Percentiles rank a stretch among this genome's conserved stretches.
phyloP scores from a whole-genome alignment of 2,888 invertebrate genomes.

The Acleris literana region DNA sequence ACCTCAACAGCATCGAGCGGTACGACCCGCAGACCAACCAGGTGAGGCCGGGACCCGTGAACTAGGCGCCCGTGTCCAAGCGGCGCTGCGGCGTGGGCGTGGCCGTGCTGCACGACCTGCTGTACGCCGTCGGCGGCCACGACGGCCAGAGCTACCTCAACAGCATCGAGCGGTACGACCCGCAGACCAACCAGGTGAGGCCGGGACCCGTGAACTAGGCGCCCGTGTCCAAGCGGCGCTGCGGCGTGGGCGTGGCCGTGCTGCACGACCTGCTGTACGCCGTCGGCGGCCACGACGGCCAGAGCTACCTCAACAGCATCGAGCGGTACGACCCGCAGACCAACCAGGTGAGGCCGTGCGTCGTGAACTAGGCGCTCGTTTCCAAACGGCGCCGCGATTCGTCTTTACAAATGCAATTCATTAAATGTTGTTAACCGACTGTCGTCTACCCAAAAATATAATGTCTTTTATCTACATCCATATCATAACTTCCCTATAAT shows the following conservation, averaged over 20 bases:
- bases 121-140: slow-evolving; percentile 99
- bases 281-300: slow-evolving; percentile 98
- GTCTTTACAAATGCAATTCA: no score
- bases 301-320: slow-evolving; percentile 94
- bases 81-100: slow-evolving; percentile 93
- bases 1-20: slow-evolving; percentile 89
- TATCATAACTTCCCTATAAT: no score
- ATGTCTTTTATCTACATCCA: no score
- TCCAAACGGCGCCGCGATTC: slow-evolving; percentile 62
- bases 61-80: no score
- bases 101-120: slow-evolving; percentile 96
- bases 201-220: no score
- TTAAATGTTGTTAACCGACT: no score
- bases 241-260: slow-evolving; percentile 98
- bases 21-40: slow-evolving; percentile 78
- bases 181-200: slow-evolving; percentile 77
- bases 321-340: slow-evolving; percentile 78
- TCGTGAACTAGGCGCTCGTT: no score
- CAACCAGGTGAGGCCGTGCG: slow-evolving; percentile 64
- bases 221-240: no score
- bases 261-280: slow-evolving; percentile 98
- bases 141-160: slow-evolving; percentile 98
- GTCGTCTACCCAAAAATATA: no score
- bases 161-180: slow-evolving; percentile 82
- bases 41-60: slow-evolving; percentile 53